Percentiles rank a stretch among this genome's conserved stretches.
These are phyloP conservation scores for Propithecus perrieri DNA, from an alignment of 2,797 vertebrate species.

Conservation along the genomic window DNA sequence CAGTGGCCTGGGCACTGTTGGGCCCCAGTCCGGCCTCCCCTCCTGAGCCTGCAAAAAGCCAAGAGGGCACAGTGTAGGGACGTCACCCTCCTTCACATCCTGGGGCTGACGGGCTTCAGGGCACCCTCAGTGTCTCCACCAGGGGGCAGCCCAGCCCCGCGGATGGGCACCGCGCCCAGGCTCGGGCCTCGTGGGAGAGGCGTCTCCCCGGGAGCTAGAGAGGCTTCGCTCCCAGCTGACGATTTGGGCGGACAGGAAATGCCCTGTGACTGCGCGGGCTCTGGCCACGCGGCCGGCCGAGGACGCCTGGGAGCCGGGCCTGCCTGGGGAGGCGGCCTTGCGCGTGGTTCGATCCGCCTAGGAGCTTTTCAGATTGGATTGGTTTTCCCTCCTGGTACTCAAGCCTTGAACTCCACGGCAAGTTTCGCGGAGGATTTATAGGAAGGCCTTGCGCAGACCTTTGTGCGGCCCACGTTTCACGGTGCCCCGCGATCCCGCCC, in stretches of 20 bases:
- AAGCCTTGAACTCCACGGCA: background rate
- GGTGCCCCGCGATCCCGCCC: accelerated
- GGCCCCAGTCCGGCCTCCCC: background rate
- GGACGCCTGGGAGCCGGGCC: background rate
- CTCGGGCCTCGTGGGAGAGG: background rate
- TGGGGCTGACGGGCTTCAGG: background rate
- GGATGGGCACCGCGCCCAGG: accelerated
- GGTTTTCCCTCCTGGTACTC: background rate
- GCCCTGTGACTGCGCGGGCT: background rate
- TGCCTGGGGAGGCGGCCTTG: background rate
- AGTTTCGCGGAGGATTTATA: background rate
- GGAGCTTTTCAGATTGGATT: too few relatives aligned
- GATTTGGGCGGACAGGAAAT: background rate
- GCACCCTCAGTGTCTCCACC: background rate
- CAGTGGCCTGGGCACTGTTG: background rate
- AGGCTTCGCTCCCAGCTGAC: background rate
- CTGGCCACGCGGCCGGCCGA: background rate
- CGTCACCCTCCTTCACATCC: background rate
- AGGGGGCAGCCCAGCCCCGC: constrained; percentile 58
- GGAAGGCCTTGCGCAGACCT: too few relatives aligned
- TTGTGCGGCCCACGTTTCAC: too few relatives aligned
- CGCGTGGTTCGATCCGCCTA: accelerated
- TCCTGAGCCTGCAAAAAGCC: background rate
- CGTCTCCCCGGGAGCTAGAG: background rate
- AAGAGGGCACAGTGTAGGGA: accelerated